Conservation (phyloP, 2,888 invertebrate genomes). For the Synanthedon vespiformis region DNA sequence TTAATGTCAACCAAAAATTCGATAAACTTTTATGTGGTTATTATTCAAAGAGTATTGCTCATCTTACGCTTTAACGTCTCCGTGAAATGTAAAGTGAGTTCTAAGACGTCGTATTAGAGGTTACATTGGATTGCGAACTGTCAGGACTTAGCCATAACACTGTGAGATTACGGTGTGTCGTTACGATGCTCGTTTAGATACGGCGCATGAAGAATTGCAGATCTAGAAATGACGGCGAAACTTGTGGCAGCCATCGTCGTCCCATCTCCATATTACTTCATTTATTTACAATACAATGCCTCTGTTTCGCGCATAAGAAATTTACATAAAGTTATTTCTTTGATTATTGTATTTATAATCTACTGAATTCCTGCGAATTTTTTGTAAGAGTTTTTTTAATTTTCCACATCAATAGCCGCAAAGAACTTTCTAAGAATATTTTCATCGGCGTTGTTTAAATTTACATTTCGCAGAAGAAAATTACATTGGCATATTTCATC, state of each 20-base stretch:
- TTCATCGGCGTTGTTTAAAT: too few relatives aligned
- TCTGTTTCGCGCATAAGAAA: too few relatives aligned
- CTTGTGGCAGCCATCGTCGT: conserved; percentile 21
- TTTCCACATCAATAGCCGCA: too few relatives aligned
- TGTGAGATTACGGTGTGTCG: conserved; percentile 61
- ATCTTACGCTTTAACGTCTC: conserved; percentile 9
- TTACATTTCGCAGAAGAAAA: too few relatives aligned
- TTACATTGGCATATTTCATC: too few relatives aligned
- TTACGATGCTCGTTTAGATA: conserved; percentile 69
- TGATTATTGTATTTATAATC: too few relatives aligned
- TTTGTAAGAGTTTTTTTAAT: too few relatives aligned
- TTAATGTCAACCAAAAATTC: conserved; percentile 9
- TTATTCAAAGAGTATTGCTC: conserved; percentile 16
- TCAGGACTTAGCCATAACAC: conserved; percentile 28
- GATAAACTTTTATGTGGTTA: conserved; percentile 17
- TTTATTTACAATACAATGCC: neutral
- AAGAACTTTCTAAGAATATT: too few relatives aligned
- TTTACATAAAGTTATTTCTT: too few relatives aligned
- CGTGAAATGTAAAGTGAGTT: conserved; percentile 5
- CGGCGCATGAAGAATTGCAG: conserved; percentile 59
- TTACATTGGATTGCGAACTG: conserved; percentile 4
- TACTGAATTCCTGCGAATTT: too few relatives aligned
- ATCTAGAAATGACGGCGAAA: conserved; percentile 42
- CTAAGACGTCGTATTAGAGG: conserved; percentile 3
- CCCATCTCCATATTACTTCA: conserved; percentile 6